Percentiles rank a stretch among this genome's conserved stretches.
Evolutionary conservation across 2,888 invertebrate species (phyloP).

Genomic region (Netelia virgata): DNA sequence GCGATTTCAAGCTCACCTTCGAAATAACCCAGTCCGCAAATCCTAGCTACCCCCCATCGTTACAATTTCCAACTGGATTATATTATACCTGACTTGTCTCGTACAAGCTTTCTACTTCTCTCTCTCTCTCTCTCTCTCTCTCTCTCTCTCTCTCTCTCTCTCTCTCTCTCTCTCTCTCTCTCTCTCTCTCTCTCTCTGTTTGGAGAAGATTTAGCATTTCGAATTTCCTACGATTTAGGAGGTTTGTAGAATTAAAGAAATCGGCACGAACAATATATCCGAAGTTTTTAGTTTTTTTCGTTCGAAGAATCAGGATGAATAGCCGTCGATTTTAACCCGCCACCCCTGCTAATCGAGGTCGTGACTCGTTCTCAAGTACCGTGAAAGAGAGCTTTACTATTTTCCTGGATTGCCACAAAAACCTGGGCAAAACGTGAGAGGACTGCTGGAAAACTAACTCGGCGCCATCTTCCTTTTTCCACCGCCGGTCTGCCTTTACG

Average conservation of each 20-base stretch:
- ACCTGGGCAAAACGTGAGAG: slow-evolving; percentile 54
- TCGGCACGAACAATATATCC: slow-evolving; percentile 4
- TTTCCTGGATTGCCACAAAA: slow-evolving; percentile 4
- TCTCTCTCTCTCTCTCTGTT: not conserved
- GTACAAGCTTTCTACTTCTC: too few species aligned
- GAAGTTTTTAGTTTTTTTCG: not conserved
- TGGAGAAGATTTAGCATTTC: not conserved
- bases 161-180: not conserved
- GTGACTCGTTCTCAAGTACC: slow-evolving; percentile 49
- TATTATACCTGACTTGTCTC: slow-evolving; percentile 1
- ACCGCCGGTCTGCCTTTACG: slow-evolving; percentile 46
- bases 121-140: not conserved
- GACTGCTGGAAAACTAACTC: slow-evolving; percentile 58
- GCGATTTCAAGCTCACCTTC: slow-evolving; percentile 25
- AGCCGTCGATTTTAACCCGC: slow-evolving; percentile 25
- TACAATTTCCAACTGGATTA: slow-evolving; percentile 16
- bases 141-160: slow-evolving; percentile 8
- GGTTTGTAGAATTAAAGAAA: not conserved
- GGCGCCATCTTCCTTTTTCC: slow-evolving; percentile 12
- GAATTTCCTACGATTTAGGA: not conserved
- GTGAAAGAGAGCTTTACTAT: slow-evolving; percentile 41
- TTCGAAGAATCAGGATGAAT: slow-evolving; percentile 13
- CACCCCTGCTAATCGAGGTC: slow-evolving; percentile 60
- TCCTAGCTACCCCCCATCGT: slow-evolving; percentile 33
- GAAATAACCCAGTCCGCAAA: slow-evolving; percentile 32